Base-by-base conservation (phyloP, 2,113 vertebrate genomes). In the Dunckerocampus dactyliophorus region DNA sequence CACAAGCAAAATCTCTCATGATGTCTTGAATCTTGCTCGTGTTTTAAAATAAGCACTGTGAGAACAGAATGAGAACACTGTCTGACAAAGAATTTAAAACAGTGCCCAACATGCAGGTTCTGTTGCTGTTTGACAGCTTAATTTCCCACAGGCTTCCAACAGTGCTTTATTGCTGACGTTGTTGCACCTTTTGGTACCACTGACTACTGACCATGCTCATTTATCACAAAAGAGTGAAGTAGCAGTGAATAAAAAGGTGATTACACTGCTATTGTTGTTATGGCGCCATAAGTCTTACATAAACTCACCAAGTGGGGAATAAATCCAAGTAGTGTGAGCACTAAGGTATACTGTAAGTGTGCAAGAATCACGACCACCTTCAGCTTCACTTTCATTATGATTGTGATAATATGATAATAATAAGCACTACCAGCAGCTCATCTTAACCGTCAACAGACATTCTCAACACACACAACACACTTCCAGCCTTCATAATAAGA, bases 141-240 rank as follows among this genome's bases (percentile, higher is more conserved):
- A 77, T 62, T 69, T 75, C 60, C 63, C 50, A 9, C 13, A 17
- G 42, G 52, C 20, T 52, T 59, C 58, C 13, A 42, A 16, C 43
- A 24, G 46, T 39, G 46, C 39, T 62, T 72, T 62, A 67, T 20
- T 54, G 59, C 50, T 39, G 62, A 49, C 37, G 13, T 2, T 12
- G 31, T 10, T 45, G 53, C 48, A 11, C 6, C 14, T 57, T 45
- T 65, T 57, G 49, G 42, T 50, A 57, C 48, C 58, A 48, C 21
- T 1, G 22, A 63, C 65, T 65, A 53, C 54, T 53, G 62, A 71
- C 66, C 62, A 20, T 50, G 52, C 42, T 39, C 65, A 62, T 72
- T 65, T 43, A 72, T 76, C 60, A 69, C 43, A 45, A 22, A 43
- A 11, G 51, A 39, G 24, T 64, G 37, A 47, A 34, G 49, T 4